A percentile compares a stretch with the other conserved stretches of the same genome.
Evolutionary conservation across 2,888 invertebrate species (phyloP).

Genomic region (Andrena dorsata): DNA sequence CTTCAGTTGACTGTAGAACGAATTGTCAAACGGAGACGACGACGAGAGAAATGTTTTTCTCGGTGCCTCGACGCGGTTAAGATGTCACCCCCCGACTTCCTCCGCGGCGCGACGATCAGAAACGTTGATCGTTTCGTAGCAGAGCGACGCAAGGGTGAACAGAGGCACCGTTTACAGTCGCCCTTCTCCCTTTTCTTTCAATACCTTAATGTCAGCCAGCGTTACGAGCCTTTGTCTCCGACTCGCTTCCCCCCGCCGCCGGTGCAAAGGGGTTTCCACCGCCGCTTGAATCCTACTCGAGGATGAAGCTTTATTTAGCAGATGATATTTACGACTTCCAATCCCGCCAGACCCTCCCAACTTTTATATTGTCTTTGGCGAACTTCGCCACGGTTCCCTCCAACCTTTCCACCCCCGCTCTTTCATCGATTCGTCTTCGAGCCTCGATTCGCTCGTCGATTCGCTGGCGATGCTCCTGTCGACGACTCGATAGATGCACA

Average conservation of each 20-base stretch:
- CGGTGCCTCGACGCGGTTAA: slow-evolving; percentile 9
- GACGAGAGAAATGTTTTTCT: neutral
- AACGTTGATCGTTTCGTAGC: slow-evolving; percentile 44
- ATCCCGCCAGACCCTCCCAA: slow-evolving; percentile 77
- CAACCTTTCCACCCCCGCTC: slow-evolving; percentile 17
- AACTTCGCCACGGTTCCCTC: slow-evolving; percentile 69
- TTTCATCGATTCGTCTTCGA: slow-evolving; percentile 59
- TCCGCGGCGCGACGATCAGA: slow-evolving; percentile 4
- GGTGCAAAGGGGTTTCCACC: slow-evolving; percentile 78
- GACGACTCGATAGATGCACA: slow-evolving; percentile 37
- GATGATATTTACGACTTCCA: slow-evolving; percentile 84
- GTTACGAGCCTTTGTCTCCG: slow-evolving; percentile 80
- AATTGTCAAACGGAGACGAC: neutral
- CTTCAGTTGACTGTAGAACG: neutral
- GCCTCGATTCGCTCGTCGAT: slow-evolving; percentile 50
- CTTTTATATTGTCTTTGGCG: slow-evolving; percentile 82
- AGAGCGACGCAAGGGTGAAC: slow-evolving; percentile 22
- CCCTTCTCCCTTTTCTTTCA: slow-evolving; percentile 65
- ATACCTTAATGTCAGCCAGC: slow-evolving; percentile 79
- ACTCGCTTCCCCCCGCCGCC: slow-evolving; percentile 56
- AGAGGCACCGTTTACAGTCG: slow-evolving; percentile 53
- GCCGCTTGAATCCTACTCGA: slow-evolving; percentile 76
- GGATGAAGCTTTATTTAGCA: slow-evolving; percentile 84
- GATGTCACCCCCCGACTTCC: slow-evolving; percentile 23
- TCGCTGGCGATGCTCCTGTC: slow-evolving; percentile 35